A percentile compares a stretch with the other conserved stretches of the same genome.
These are phyloP conservation scores for Maccullochella peelii DNA, from an alignment of 2,113 vertebrate genomes.

Conservation along the genomic window DNA sequence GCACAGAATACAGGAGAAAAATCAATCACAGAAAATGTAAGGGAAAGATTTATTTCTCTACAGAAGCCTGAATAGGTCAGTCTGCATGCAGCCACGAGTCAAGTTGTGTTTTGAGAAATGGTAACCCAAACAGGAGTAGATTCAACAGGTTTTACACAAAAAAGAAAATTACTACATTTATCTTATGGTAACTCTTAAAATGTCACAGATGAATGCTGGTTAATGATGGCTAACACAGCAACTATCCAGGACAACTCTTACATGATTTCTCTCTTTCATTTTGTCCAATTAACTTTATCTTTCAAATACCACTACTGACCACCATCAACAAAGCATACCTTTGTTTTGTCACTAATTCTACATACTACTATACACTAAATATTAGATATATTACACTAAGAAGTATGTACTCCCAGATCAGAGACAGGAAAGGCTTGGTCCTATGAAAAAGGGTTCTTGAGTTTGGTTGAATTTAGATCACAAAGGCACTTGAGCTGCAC, in stretches of 20 bases:
- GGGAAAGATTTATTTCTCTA: not conserved
- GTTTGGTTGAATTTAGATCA: constrained; percentile 2
- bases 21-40: not conserved
- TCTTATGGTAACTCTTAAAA: not conserved
- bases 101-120: not conserved
- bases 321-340: not conserved
- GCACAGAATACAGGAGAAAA: not conserved
- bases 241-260: not conserved
- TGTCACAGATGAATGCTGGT: not conserved
- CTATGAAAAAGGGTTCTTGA: not conserved
- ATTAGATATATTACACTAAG: too few species aligned
- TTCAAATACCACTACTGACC: not conserved
- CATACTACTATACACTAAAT: too few species aligned
- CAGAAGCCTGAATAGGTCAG: not conserved
- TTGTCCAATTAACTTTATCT: not conserved
- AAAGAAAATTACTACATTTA: not conserved
- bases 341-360: too few species aligned
- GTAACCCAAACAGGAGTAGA: not conserved
- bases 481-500: constrained; percentile 11
- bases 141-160: not conserved
- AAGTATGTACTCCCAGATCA: not conserved
- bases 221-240: not conserved
- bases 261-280: not conserved
- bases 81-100: not conserved
- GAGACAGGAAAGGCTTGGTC: not conserved